Evolutionary conservation across 1,140 invertebrate genomes (phyloP).

Genomic region (Drosophila navojoa): DNA sequence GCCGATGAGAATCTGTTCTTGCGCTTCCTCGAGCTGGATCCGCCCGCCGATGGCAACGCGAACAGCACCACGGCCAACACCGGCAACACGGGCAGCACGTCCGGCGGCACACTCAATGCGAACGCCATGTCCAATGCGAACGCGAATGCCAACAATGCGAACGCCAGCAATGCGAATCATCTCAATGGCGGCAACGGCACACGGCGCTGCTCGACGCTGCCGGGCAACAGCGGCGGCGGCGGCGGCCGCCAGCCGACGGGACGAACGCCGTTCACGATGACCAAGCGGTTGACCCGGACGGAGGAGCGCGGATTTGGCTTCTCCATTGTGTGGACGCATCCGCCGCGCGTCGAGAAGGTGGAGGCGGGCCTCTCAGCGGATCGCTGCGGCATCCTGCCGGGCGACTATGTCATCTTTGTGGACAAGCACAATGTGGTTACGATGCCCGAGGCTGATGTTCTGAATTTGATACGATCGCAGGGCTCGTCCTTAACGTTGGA

Average conservation of each 20-base stretch:
- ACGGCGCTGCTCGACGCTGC: constrained; percentile 54
- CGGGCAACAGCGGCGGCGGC: background rate
- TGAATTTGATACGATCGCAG: constrained; percentile 89
- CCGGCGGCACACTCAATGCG: constrained; percentile 62
- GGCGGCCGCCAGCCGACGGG: constrained; percentile 82
- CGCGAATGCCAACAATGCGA: constrained; percentile 64
- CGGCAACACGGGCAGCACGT: constrained; percentile 47
- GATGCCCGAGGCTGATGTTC: constrained; percentile 89
- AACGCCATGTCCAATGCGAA: constrained; percentile 30
- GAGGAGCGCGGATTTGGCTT: constrained; percentile 90
- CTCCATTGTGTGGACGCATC: constrained; percentile 95
- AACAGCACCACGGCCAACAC: constrained; percentile 75
- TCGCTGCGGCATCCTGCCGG: constrained; percentile 90
- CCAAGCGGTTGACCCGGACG: constrained; percentile 87
- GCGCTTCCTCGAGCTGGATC: constrained; percentile 91
- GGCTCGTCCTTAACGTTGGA: constrained; percentile 87
- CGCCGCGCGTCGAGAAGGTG: constrained; percentile 93
- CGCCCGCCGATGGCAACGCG: constrained; percentile 85
- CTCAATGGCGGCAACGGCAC: constrained; percentile 51
- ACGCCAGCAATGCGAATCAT: constrained; percentile 65
- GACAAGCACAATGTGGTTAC: constrained; percentile 94
- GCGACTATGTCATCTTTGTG: constrained; percentile 94
- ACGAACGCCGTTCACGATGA: constrained; percentile 92
- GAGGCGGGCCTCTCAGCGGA: constrained; percentile 92
- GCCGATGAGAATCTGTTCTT: constrained; percentile 91